Evolutionary conservation across 2,113 vertebrate genomes (phyloP).

Genomic region (Sinocyclocheilus anshuiensis): DNA sequence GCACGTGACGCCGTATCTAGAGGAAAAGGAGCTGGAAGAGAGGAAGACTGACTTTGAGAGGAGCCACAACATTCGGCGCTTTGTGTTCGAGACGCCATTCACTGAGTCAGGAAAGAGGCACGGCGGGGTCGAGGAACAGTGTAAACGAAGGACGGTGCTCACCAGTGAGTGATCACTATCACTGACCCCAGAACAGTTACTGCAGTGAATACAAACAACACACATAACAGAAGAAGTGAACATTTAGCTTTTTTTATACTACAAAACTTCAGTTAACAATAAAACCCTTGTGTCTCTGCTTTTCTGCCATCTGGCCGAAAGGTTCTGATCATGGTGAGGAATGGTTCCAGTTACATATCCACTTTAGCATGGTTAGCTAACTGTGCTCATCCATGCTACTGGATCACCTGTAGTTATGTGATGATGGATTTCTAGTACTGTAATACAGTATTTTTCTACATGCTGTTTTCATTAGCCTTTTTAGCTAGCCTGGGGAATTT

Average conservation of each 20-base stretch:
- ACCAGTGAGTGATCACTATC: slow-evolving; percentile 80
- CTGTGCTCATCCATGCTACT: neutral
- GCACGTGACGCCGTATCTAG: slow-evolving; percentile 89
- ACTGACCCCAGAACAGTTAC: neutral
- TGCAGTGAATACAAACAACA: neutral
- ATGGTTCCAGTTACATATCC: neutral
- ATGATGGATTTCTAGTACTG: neutral
- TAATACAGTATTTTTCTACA: neutral
- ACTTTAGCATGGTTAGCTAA: neutral
- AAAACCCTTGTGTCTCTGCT: neutral
- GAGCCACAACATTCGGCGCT: slow-evolving; percentile 94
- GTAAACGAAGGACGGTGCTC: slow-evolving; percentile 88
- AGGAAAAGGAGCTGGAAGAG: slow-evolving; percentile 94
- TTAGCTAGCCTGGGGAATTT: too few relatives aligned
- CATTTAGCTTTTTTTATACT: neutral
- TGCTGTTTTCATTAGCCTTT: neutral
- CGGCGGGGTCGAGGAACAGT: slow-evolving; percentile 94
- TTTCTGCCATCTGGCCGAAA: neutral
- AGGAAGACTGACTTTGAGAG: slow-evolving; percentile 94
- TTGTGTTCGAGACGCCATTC: slow-evolving; percentile 96
- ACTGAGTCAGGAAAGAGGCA: slow-evolving; percentile 91
- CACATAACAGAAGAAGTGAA: neutral
- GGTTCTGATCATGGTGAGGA: neutral
- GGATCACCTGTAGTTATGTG: neutral
- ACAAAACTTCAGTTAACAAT: neutral